Evolutionary conservation across 2,888 invertebrate genomes (phyloP).

Genomic region (Drosophila nr. perissopoda): DNA sequence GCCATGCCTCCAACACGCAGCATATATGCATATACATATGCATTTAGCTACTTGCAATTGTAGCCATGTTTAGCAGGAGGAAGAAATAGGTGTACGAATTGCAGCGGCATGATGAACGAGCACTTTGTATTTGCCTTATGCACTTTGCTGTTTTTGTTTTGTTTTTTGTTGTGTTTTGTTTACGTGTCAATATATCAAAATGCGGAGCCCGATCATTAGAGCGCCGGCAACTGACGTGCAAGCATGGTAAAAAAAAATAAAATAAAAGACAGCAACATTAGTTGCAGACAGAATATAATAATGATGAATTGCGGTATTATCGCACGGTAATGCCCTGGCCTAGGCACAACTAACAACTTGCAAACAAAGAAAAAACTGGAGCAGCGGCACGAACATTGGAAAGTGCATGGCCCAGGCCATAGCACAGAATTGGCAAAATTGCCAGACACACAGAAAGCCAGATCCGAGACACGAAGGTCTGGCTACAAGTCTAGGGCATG

Average conservation of each 20-base stretch:
- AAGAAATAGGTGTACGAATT: slow-evolving; percentile 23
- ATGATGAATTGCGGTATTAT: slow-evolving; percentile 83
- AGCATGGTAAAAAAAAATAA: slow-evolving; percentile 33
- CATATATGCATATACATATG: slow-evolving; percentile 6
- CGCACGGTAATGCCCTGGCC: slow-evolving; percentile 72
- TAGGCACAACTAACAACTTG: slow-evolving; percentile 43
- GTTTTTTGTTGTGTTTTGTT: slow-evolving; percentile 17
- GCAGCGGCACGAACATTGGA: slow-evolving; percentile 74
- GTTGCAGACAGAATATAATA: slow-evolving; percentile 68
- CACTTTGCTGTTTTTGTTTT: slow-evolving; percentile 13
- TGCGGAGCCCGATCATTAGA: slow-evolving; percentile 75
- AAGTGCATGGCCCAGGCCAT: slow-evolving; percentile 48
- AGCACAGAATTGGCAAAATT: slow-evolving; percentile 57
- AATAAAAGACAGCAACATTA: slow-evolving; percentile 24
- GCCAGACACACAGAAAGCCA: slow-evolving; percentile 40
- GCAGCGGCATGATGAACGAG: slow-evolving; percentile 4
- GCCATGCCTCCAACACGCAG: slow-evolving; percentile 55
- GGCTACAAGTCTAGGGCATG: slow-evolving; percentile 37
- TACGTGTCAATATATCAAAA: slow-evolving; percentile 77
- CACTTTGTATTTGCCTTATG: slow-evolving; percentile 49
- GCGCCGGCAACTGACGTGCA: slow-evolving; percentile 48
- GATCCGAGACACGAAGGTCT: slow-evolving; percentile 41
- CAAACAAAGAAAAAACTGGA: slow-evolving; percentile 57
- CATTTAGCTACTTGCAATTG: slow-evolving; percentile 28
- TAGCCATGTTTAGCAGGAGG: slow-evolving; percentile 31